Evolutionary conservation across 1,140 invertebrate genomes (phyloP).

Genomic region (Saxidomus purpurata): DNA sequence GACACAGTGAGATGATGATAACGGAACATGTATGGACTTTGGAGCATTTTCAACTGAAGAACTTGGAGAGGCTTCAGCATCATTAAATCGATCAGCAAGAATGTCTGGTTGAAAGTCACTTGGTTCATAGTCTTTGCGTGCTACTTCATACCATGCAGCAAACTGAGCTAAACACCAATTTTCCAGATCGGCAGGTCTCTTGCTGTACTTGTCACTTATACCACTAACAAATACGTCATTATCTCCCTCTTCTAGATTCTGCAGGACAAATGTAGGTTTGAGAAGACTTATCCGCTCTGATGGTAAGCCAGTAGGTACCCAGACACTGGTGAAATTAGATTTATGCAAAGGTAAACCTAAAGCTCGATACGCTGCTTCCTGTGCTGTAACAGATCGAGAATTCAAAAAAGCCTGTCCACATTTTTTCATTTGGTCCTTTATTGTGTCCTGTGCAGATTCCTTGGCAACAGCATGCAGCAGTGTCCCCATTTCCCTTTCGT

Average conservation of each 20-base stretch:
- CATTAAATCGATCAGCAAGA: not conserved
- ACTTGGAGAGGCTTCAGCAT: conserved; percentile 23
- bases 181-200: conserved; percentile 8
- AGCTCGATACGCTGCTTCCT: conserved; percentile 29
- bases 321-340: conserved; percentile 22
- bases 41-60: not conserved
- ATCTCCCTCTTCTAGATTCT: conserved; percentile 13
- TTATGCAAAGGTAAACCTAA: not conserved
- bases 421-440: conserved; percentile 37
- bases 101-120: conserved; percentile 24
- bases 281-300: not conserved
- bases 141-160: conserved; percentile 14
- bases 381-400: conserved; percentile 16
- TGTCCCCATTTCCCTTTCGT: conserved; percentile 69
- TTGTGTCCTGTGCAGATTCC: not conserved
- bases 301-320: conserved; percentile 16
- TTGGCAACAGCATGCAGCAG: conserved; percentile 39
- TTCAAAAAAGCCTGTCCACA: conserved; percentile 33
- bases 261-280: conserved; percentile 9
- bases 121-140: not conserved
- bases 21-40: conserved; percentile 6
- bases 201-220: not conserved
- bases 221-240: conserved; percentile 28
- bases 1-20: not conserved
- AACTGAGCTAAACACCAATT: conserved; percentile 2